Base-by-base conservation (phyloP, 2,797 vertebrate genomes). In the Melanotaenia trifasciata region DNA sequence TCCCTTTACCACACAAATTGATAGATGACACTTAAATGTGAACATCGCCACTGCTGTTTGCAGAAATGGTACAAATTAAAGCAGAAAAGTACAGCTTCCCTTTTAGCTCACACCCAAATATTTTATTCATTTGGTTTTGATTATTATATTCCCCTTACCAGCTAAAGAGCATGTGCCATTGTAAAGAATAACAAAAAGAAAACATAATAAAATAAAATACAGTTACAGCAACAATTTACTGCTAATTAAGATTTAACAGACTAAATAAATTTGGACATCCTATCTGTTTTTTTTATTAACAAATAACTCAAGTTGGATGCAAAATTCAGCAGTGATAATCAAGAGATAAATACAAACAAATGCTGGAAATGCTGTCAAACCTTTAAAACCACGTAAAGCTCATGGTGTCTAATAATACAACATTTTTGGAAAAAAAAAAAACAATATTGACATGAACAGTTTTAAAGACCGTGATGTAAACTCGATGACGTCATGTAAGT, bases 391-490 rank as follows among this genome's bases (percentile, higher is more conserved):
- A 2, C 26, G 26, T 26, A n/a, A 70, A 63, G 60, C 36, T 58
- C 20, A 30, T 13, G 36, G 61, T 54, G 13, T 54, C 32, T 67
- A 35, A 58, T 24, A 47, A 68, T 47, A 28, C 11, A 0, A 12
- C 38, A 20, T 50, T 28, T 57, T 35, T 36, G 30, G 45, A 43
- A 13, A 43, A 1, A 18, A 43, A 43, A 13, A 43, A 40, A 8
- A 35, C 2, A 22, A 61, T 20, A 20, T 67, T 10, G 54, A 35
- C 22, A 20, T 36, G 43, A 30, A 24, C 6, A 28, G 10, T 28
- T 47, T 56, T 47, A 28, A 24, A 70, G 30, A 22, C 14, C 72
- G 58, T 16, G 65, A 68, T 72, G 72, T 68, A 83, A 86, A 83
- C 77, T 83, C 56, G 54, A 35, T 30, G 47, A 64, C 70, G 43